phyloP scores from a whole-genome alignment of 2,797 vertebrate genomes.

The Pteropus rufus region DNA sequence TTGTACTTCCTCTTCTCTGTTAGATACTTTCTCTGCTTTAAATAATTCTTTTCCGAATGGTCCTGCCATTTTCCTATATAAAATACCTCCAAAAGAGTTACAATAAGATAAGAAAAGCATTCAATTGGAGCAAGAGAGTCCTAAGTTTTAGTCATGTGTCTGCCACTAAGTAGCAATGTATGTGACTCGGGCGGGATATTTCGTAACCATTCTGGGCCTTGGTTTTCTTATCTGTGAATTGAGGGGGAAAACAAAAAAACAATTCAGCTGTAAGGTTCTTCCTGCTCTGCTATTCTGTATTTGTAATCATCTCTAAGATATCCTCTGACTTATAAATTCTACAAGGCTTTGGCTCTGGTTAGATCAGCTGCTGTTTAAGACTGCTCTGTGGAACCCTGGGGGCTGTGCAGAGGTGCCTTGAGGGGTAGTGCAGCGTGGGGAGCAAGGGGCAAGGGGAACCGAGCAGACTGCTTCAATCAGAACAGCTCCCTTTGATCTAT shows the following conservation, averaged over 20 bases:
- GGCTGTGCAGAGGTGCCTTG: neutral
- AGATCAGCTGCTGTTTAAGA: neutral
- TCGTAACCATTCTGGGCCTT: neutral
- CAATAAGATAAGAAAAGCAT: neutral
- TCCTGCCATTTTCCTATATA: neutral
- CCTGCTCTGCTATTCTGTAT: neutral
- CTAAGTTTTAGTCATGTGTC: neutral
- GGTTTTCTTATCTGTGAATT: neutral
- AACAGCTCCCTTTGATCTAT: slow-evolving; percentile 57
- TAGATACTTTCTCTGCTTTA: neutral
- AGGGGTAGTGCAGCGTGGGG: neutral
- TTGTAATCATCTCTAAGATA: neutral
- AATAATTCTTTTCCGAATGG: neutral
- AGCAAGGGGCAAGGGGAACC: neutral
- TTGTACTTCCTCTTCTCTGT: neutral
- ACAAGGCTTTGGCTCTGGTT: neutral
- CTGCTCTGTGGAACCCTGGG: neutral
- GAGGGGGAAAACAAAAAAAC: neutral
- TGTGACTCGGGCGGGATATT: neutral
- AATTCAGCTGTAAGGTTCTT: neutral
- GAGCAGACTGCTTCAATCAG: slow-evolving; percentile 32
- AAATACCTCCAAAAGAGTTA: neutral
- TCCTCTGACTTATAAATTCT: slow-evolving; percentile 18
- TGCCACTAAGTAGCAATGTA: neutral
- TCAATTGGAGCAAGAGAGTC: neutral